Evolutionary conservation across 2,888 invertebrate genomes (phyloP).

Genomic region (Lasioglossum pauxillum): DNA sequence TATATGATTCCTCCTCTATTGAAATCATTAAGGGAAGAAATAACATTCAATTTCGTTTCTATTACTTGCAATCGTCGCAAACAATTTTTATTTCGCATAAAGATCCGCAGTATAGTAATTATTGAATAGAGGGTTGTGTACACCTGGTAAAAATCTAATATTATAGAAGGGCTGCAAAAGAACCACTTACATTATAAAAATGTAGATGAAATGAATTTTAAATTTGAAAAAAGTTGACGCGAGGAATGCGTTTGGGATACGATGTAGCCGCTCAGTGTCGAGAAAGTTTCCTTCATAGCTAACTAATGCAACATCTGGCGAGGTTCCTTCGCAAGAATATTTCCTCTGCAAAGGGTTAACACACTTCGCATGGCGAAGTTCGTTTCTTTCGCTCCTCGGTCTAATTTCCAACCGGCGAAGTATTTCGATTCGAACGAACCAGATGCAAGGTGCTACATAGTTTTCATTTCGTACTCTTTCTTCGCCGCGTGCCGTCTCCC

Average conservation of each 20-base stretch:
- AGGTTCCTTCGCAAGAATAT: background rate
- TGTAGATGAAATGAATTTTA: background rate
- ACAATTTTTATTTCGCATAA: too few relatives aligned
- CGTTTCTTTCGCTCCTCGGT: constrained; percentile 26
- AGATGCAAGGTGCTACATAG: constrained; percentile 30
- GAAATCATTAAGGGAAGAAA: too few relatives aligned
- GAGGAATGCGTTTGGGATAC: background rate
- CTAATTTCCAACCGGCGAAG: constrained; percentile 24
- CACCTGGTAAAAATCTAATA: background rate
- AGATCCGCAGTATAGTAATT: too few relatives aligned
- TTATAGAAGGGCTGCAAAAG: background rate
- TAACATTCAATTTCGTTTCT: too few relatives aligned
- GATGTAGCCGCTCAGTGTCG: background rate
- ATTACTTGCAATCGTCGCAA: too few relatives aligned
- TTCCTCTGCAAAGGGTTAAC: background rate
- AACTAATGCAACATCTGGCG: background rate
- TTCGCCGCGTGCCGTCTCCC: background rate
- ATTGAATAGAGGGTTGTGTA: background rate
- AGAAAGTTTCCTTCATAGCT: background rate
- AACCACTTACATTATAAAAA: background rate
- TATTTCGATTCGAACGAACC: constrained; percentile 16
- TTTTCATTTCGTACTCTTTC: constrained; percentile 28
- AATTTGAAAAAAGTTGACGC: background rate
- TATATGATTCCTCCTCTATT: too few relatives aligned
- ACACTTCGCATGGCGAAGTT: too few relatives aligned